Base-by-base conservation (phyloP, 2,797 vertebrate species). In the Tadarida brasiliensis region DNA sequence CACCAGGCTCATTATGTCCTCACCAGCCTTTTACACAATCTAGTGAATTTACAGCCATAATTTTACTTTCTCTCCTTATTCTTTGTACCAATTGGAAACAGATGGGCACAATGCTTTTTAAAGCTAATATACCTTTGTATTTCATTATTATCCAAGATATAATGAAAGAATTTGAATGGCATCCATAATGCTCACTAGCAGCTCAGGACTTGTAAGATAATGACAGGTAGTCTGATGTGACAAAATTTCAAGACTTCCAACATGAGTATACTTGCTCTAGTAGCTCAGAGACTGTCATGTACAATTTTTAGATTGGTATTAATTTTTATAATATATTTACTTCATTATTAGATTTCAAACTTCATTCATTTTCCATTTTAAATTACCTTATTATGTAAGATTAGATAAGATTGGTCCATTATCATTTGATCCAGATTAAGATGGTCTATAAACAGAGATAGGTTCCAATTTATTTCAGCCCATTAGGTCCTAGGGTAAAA, bases 101-200 rank as follows among this genome's bases (percentile, higher is more conserved):
- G 76, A 93, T 83, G 39, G 70, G 8, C 35, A 81, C 10, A 74
- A 47, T 90, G 51, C 22, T 78, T 96, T 95, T 88, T 74, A 90
- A 85, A 94, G 54, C 54, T 85, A 63, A 19, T 81, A 30, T 82
- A 54, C 49, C 20, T 2, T 81, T 95, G 51, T 44, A 73, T 49
- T 81, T 94, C 24, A 56, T 71, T 94, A 22, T 96, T 94, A 65
- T 71, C 24, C 14, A 87, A 73, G 51, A 70, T 30, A 65, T 54
- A 86, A 84, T 81, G 20, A 87, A 90, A 92, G 2, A 81, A 68
- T 90, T 71, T 92, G 24, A 17, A 67, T 94, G 51, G 16, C 22
- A 51, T 80, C 26, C 59, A 7, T 70, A 76, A 73, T 73, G 35
- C 47, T 84, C 22, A 51, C 47, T 15, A 90, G 54, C 0, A 94